phyloP scores from a whole-genome alignment of 1,140 invertebrate species.

The Ceratina calcarata region DNA sequence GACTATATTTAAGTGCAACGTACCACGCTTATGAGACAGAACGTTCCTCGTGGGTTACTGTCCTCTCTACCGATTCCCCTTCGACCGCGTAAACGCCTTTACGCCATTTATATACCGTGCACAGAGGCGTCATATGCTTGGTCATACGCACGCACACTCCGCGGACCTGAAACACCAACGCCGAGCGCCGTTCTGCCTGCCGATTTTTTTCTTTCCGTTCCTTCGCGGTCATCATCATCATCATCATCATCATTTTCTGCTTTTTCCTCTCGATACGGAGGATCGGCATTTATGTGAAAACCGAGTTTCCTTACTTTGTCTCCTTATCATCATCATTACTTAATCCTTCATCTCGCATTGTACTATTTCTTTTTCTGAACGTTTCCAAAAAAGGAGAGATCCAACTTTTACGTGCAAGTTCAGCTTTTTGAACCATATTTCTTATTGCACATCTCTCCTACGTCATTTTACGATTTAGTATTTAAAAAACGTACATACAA shows the following conservation, averaged over 20 bases:
- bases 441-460: too few relatives aligned
- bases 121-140: slow-evolving; percentile 34
- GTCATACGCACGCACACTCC: slow-evolving; percentile 30
- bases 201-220: slow-evolving; percentile 1
- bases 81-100: slow-evolving; percentile 52
- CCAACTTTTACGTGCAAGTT: background rate
- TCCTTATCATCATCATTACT: background rate
- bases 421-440: too few relatives aligned
- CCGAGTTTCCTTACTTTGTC: background rate
- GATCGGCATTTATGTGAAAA: background rate
- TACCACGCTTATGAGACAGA: slow-evolving; percentile 66
- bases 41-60: slow-evolving; percentile 70
- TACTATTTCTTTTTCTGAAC: background rate
- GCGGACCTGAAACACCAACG: background rate
- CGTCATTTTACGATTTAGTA: too few relatives aligned
- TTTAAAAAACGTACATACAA: too few relatives aligned
- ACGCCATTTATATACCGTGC: slow-evolving; percentile 55
- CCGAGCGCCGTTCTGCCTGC: background rate
- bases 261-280: background rate
- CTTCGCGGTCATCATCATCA: background rate
- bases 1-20: slow-evolving; percentile 70
- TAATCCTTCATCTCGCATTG: background rate
- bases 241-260: background rate
- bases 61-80: slow-evolving; percentile 62
- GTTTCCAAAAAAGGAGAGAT: background rate